phyloP scores from a whole-genome alignment of 2,888 invertebrate species.

The Drosophila fungiperda region DNA sequence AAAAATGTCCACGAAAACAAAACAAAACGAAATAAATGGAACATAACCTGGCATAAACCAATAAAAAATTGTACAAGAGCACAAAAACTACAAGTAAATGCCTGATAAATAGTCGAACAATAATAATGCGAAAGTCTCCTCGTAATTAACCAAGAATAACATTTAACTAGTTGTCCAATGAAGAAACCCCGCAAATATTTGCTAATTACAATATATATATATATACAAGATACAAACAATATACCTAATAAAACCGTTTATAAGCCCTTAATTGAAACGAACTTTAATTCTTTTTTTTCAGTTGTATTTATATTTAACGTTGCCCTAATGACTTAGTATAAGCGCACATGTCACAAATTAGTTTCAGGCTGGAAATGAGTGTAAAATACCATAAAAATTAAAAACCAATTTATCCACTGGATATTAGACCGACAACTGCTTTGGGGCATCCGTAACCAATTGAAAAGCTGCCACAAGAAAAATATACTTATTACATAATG shows the following conservation, averaged over 20 bases:
- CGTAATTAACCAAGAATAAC: constrained; percentile 45
- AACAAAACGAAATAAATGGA: constrained; percentile 13
- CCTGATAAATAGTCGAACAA: constrained; percentile 49
- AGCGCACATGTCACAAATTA: not conserved
- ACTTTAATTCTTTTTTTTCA: constrained; percentile 13
- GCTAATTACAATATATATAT: constrained; percentile 47
- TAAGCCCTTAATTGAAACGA: constrained; percentile 51
- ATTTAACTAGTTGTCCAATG: constrained; percentile 65
- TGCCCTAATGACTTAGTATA: constrained; percentile 8
- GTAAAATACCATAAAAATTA: not conserved
- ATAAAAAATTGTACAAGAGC: constrained; percentile 32
- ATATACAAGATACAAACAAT: constrained; percentile 56
- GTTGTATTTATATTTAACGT: constrained; percentile 29
- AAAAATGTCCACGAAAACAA: constrained; percentile 44
- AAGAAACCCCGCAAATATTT: constrained; percentile 53
- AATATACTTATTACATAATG: not conserved
- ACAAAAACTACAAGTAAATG: constrained; percentile 48
- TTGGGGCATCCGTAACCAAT: not conserved
- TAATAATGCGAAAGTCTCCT: constrained; percentile 39
- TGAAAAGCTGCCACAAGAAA: not conserved
- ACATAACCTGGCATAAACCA: constrained; percentile 16
- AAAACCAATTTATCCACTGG: not conserved
- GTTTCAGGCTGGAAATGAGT: constrained; percentile 1
- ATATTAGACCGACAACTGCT: not conserved
- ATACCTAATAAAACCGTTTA: constrained; percentile 73